Evolutionary conservation across 2,888 invertebrate species (phyloP), one percentile per base, ranked within the genome.

Genomic region (Tethea ocularis): DNA sequence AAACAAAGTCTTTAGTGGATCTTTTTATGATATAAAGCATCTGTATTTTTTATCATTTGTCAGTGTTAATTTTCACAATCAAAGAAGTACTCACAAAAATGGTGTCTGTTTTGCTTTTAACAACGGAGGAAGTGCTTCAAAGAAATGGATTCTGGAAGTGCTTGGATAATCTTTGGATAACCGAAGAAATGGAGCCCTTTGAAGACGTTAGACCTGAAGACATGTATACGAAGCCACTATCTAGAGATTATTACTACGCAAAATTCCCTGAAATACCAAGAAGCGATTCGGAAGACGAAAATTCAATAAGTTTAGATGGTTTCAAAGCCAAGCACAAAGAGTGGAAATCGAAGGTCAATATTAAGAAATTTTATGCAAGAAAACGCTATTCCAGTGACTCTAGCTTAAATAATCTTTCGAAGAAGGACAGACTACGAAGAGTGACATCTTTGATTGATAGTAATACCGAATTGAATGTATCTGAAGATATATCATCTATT

Each of bases 251-350:
- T 22, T 93, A 92, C 61, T 91, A 93, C 62, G 77, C 88, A 0
- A 90, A 84, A 64, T 82, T 81, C 64, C 91, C 91, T 1, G 91
- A 92, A 52, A 90, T 93, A 79, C 85, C 87, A 0, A 80, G 91
- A 75, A 92, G 93, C 66, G 91, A 91, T 74, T 92, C 92, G 0
- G 93, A 93, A 58, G 93, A 91, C 33, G 92, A 92, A 64, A 87
- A 79, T 60, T 84, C 90, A 1, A 63, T 91, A 46, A 87, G 86
- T 55, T 64, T 91, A 8, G 82, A 73, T 33, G 91, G 90, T 36
- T 92, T 92, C 70, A 75, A 71, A 69, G 77, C 61, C 29, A 92
- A 91, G 75, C 86, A 91, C 61, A 69, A 72, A 51, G 83, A 89
- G 64, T 90, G 92, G 90, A 87, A 86, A 73, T 81, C 86, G 1